phyloP scores from a whole-genome alignment of 1,140 invertebrate species.

The Pseudomyrmex flavicornis region DNA sequence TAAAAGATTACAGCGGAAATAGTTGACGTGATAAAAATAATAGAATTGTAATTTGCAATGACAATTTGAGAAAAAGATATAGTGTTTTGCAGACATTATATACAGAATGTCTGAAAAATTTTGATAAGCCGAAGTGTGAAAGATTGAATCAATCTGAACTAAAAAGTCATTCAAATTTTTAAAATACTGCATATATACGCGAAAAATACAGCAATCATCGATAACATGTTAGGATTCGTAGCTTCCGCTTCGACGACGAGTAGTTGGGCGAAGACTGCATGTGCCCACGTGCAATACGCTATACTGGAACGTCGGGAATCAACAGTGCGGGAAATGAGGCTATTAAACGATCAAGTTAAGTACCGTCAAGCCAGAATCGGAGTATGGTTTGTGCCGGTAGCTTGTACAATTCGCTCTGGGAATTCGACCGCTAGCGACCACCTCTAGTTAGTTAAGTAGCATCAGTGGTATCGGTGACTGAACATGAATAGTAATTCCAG shows the following conservation, averaged over 20 bases:
- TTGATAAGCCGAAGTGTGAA: too few relatives aligned
- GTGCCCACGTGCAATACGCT: conserved; percentile 37
- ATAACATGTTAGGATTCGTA: conserved; percentile 3
- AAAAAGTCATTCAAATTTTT: too few relatives aligned
- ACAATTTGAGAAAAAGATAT: too few relatives aligned
- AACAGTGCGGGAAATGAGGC: conserved; percentile 80
- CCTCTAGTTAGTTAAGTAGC: conserved; percentile 22
- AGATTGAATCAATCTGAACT: too few relatives aligned
- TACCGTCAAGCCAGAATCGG: conserved; percentile 71
- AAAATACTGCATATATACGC: too few relatives aligned
- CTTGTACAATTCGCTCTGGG: conserved; percentile 54
- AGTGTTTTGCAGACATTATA: too few relatives aligned
- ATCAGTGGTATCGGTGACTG: not conserved
- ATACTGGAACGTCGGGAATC: conserved; percentile 62
- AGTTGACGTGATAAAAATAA: too few relatives aligned
- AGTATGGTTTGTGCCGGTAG: conserved; percentile 63
- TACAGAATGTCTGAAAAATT: too few relatives aligned
- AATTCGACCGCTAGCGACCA: conserved; percentile 43
- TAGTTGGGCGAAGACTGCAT: conserved; percentile 42
- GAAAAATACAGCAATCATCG: not conserved
- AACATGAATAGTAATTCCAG: conserved; percentile 2
- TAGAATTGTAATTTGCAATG: too few relatives aligned
- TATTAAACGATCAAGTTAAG: conserved; percentile 79
- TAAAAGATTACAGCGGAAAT: too few relatives aligned
- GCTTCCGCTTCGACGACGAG: conserved; percentile 8